Conservation (phyloP, 2,888 invertebrate species). For the Schrankia costaestrigalis region DNA sequence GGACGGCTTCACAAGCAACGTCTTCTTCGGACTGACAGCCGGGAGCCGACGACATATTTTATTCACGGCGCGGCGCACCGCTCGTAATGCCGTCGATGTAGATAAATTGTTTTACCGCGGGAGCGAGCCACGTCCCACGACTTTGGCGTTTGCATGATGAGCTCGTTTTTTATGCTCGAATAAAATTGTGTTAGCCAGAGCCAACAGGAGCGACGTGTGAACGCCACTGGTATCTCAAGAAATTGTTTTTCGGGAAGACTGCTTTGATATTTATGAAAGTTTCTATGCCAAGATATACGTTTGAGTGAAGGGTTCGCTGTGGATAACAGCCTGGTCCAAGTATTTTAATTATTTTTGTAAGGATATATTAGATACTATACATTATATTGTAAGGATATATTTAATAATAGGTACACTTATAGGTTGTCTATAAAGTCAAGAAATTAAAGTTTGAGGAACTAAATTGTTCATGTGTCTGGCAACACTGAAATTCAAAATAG, state of each 20-base stretch:
- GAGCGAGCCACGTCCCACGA: conserved; percentile 68
- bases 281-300: conserved; percentile 59
- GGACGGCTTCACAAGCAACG: conserved; percentile 44
- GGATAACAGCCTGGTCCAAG: conserved; percentile 46
- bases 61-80: conserved; percentile 74
- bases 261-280: conserved; percentile 78
- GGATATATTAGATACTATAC: too few relatives aligned
- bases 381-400: too few relatives aligned
- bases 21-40: conserved; percentile 71
- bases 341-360: conserved; percentile 31
- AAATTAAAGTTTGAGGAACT: too few relatives aligned
- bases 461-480: too few relatives aligned
- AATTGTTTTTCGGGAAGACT: conserved; percentile 71
- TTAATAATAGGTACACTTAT: too few relatives aligned
- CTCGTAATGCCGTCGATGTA: conserved; percentile 79
- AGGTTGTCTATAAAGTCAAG: too few relatives aligned
- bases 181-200: conserved; percentile 78
- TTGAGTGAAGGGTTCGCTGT: conserved; percentile 63
- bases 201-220: conserved; percentile 60
- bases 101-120: conserved; percentile 81
- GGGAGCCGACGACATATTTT: conserved; percentile 79
- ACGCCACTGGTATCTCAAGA: conserved; percentile 60
- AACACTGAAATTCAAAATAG: too few relatives aligned
- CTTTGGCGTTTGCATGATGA: conserved; percentile 80
- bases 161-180: conserved; percentile 79